Percentiles rank a stretch among this genome's conserved stretches.
Evolutionary conservation across 2,113 vertebrate genomes (phyloP).

Genomic region (Forbesichthys papilliferus): DNA sequence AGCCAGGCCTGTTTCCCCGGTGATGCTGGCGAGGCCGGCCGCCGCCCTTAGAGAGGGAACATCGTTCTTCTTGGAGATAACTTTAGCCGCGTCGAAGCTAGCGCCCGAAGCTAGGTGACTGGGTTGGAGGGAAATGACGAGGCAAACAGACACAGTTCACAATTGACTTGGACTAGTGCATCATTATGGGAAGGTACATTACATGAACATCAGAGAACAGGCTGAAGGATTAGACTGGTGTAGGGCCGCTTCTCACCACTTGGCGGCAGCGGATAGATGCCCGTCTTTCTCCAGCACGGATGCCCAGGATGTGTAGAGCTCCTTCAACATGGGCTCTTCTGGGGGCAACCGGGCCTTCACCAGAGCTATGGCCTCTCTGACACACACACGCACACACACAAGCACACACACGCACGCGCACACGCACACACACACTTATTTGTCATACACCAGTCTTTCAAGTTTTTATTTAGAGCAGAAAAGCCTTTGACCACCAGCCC

Average conservation of each 20-base stretch:
- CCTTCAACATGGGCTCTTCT: conserved; percentile 84
- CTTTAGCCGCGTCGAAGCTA: conserved; percentile 91
- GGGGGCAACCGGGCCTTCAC: conserved; percentile 87
- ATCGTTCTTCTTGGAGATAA: conserved; percentile 90
- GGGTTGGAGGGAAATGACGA: not conserved
- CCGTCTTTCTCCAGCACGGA: conserved; percentile 88
- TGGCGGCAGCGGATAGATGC: conserved; percentile 90
- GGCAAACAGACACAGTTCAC: conserved; percentile 13
- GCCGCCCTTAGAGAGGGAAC: conserved; percentile 82
- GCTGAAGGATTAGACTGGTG: not conserved
- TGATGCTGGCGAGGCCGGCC: conserved; percentile 79
- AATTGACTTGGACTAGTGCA: too few species aligned
- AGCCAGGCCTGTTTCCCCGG: conserved; percentile 81
- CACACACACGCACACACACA: conserved; percentile 1
- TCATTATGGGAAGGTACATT: too few species aligned
- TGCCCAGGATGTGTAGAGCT: conserved; percentile 89
- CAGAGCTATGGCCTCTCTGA: conserved; percentile 91
- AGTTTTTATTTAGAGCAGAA: too few species aligned
- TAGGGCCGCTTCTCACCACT: conserved; percentile 79
- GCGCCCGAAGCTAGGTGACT: conserved; percentile 87
- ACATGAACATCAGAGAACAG: too few species aligned
- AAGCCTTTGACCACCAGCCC: too few species aligned
- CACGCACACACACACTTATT: not conserved
- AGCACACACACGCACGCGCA: not conserved
- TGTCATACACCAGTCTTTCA: not conserved